Conservation (phyloP, 1,140 invertebrate species). For the Antheraea mylitta region DNA sequence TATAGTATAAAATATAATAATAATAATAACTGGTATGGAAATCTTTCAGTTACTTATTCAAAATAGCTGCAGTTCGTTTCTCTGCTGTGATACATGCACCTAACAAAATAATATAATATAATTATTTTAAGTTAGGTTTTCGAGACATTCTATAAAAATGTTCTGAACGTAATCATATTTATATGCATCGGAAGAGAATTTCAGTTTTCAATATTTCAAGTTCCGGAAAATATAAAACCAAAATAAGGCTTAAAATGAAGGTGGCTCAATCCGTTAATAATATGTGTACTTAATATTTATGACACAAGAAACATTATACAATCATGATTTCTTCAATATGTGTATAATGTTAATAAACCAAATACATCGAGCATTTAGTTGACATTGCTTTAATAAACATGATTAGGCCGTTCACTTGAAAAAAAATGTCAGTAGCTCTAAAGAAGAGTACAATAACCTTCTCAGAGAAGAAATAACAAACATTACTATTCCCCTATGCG, state of each 20-base stretch:
- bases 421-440: not conserved
- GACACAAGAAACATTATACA: not conserved
- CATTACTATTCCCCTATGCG: slow-evolving; percentile 10
- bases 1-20: no score
- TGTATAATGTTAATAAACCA: not conserved
- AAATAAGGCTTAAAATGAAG: no score
- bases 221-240: no score
- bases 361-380: not conserved
- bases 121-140: not conserved
- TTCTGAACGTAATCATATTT: not conserved
- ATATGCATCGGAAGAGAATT: not conserved
- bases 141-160: not conserved
- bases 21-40: no score
- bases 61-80: no score
- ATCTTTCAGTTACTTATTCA: no score
- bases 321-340: not conserved
- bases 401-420: not conserved
- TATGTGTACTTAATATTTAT: not conserved
- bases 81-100: no score
- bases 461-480: slow-evolving; percentile 9
- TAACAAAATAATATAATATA: no score
- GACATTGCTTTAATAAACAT: not conserved
- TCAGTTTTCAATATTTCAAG: no score
- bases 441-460: slow-evolving; percentile 2
- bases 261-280: no score